Evolutionary conservation across 2,797 vertebrate genomes (phyloP), one percentile per base, ranked within the genome.

Genomic region (Gymnopithys bicolor): DNA sequence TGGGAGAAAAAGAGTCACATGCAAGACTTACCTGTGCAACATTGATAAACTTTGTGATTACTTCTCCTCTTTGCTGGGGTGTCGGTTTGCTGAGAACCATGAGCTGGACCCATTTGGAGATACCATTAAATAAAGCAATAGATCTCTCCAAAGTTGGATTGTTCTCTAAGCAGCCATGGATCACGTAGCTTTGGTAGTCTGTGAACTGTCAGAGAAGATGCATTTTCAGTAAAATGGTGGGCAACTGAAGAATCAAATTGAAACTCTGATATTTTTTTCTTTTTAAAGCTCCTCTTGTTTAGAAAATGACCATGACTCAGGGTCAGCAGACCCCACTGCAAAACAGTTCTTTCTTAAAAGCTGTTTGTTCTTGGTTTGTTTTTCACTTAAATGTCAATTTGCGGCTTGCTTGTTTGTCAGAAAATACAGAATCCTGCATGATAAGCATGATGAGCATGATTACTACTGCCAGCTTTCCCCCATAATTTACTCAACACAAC

Each of bases 41-140:
- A 51, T 99, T 98, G 96, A 99, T 99, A 97, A 99, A 99, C 95
- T 99, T 99, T 84, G 98, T 99, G 96, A 99, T 99, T 93, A 99
- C 99, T 86, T 99, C 98, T 70, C 99, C 99, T 30, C 99, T 98
- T 96, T 99, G 99, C 94, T 99, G 99, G 24, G 99, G 98, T 12
- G 98, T 99, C 37, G 99, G 99, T 96, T 99, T 99, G 97, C 99
- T 99, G 79, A 99, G 99, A 92, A 99, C 99, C 99, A 99, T 99
- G 92, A 99, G 97, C 83, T 99, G 99, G 62, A 99, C 99, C 99
- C 99, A 99, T 93, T 99, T 99, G 24, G 99, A 99, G 90, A 99
- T 98, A 5, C 99, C 99, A 32, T 99, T 99, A 97, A 99, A 99
- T 87, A 99, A 97, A 85, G 98, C 98, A 69, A 99, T 99, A 91